Conservation (phyloP, 2,888 invertebrate species). For the Loripinus fragilis region DNA sequence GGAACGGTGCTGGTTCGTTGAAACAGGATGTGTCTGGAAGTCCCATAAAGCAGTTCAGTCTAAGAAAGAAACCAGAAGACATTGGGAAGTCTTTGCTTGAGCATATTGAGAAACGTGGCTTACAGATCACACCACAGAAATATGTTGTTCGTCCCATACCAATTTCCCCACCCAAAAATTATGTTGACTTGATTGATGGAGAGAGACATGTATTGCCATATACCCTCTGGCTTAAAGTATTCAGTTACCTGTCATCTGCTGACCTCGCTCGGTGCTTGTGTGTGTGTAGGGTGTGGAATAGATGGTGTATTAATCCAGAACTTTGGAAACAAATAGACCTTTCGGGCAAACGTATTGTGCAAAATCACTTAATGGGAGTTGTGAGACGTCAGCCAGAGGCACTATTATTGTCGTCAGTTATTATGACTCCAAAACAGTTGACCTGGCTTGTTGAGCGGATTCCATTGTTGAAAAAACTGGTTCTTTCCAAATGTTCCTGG, state of each 20-base stretch:
- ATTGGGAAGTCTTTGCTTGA: conserved; percentile 39
- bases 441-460: conserved; percentile 95
- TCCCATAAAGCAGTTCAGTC: conserved; percentile 30
- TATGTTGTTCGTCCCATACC: conserved; percentile 80
- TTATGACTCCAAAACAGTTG: conserved; percentile 93
- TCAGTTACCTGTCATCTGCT: conserved; percentile 81
- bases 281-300: conserved; percentile 95
- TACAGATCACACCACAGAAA: conserved; percentile 56
- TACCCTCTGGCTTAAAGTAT: conserved; percentile 83
- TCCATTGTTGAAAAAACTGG: conserved; percentile 92
- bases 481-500: conserved; percentile 89
- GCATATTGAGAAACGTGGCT: conserved; percentile 50
- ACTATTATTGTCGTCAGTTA: conserved; percentile 94
- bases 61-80: conserved; percentile 42
- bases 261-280: conserved; percentile 87
- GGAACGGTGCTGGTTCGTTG: not conserved
- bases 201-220: conserved; percentile 76
- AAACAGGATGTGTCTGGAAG: conserved; percentile 17
- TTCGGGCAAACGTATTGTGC: conserved; percentile 87
- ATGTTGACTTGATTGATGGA: conserved; percentile 63
- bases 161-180: conserved; percentile 75
- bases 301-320: conserved; percentile 91
- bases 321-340: conserved; percentile 95
- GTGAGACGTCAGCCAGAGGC: conserved; percentile 94
- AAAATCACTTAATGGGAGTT: conserved; percentile 91